Evolutionary conservation across 2,888 invertebrate species (phyloP).

Genomic region (Pandemis heparana): DNA sequence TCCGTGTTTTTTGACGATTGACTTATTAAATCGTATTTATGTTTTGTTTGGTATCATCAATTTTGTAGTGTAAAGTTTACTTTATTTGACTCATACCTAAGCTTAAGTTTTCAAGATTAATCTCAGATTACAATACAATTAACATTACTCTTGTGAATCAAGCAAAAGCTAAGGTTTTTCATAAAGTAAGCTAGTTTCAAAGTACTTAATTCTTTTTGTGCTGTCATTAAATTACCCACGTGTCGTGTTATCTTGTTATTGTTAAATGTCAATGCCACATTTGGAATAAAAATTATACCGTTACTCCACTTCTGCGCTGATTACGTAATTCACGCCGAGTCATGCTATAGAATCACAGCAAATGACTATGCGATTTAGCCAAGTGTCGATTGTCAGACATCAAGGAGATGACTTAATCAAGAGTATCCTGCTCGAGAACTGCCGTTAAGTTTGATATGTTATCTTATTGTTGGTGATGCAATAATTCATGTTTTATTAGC

Average conservation of each 20-base stretch:
- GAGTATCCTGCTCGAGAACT: slow-evolving; percentile 49
- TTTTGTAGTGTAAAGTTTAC: slow-evolving; percentile 17
- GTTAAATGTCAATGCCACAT: neutral
- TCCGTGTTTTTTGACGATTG: slow-evolving; percentile 59
- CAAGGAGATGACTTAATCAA: slow-evolving; percentile 72
- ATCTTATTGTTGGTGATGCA: neutral
- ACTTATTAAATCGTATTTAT: slow-evolving; percentile 56
- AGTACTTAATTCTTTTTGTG: no score
- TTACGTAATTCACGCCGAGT: slow-evolving; percentile 34
- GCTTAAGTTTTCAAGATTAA: neutral
- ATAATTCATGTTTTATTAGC: neutral
- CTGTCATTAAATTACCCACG: no score
- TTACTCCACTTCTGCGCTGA: slow-evolving; percentile 29
- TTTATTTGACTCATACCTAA: slow-evolving; percentile 5
- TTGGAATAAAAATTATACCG: slow-evolving; percentile 22
- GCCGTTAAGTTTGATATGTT: slow-evolving; percentile 24
- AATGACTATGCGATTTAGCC: slow-evolving; percentile 38
- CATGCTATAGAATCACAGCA: slow-evolving; percentile 28
- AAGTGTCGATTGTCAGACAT: slow-evolving; percentile 58
- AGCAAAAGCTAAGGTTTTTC: no score
- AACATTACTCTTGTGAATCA: no score
- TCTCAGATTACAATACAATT: no score
- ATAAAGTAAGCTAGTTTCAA: no score
- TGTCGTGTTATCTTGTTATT: neutral
- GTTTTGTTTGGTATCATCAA: slow-evolving; percentile 37